A percentile compares a stretch with the other conserved stretches of the same genome.
Evolutionary conservation across 2,797 vertebrate species (phyloP).

Genomic region (Esox lucius): DNA sequence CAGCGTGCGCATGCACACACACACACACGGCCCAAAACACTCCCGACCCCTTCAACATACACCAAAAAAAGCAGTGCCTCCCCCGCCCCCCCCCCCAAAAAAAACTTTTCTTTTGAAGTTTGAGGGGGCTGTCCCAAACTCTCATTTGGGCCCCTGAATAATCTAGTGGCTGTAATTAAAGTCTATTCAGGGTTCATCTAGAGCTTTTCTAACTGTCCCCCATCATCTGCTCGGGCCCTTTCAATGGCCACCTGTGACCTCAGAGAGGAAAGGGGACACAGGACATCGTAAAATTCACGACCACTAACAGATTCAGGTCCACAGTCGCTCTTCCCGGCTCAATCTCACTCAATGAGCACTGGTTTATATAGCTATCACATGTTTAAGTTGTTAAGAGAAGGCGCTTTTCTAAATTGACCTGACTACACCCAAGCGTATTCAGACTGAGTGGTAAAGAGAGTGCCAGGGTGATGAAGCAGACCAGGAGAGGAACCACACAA

Average conservation of each 20-base stretch:
- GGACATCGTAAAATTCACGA: conserved; percentile 76
- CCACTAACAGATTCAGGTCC: conserved; percentile 53
- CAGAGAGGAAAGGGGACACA: conserved; percentile 65
- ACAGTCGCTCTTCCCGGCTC: conserved; percentile 49
- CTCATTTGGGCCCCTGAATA: conserved; percentile 86
- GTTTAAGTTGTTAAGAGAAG: conserved; percentile 60
- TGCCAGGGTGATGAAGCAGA: conserved; percentile 54
- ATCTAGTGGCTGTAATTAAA: conserved; percentile 86
- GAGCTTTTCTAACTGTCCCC: conserved; percentile 68
- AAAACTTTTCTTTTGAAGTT: conserved; percentile 82
- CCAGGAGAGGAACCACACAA: conserved; percentile 23
- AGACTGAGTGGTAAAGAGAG: conserved; percentile 64
- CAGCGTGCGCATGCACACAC: conserved; percentile 29
- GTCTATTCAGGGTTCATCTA: conserved; percentile 66
- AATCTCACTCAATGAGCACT: conserved; percentile 51
- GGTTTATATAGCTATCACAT: conserved; percentile 66
- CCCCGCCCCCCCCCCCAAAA: conserved; percentile 57
- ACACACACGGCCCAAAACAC: conserved; percentile 45
- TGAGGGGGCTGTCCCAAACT: conserved; percentile 75
- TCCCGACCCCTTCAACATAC: conserved; percentile 63
- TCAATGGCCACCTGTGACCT: conserved; percentile 76
- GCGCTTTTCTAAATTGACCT: conserved; percentile 42
- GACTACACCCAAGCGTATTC: conserved; percentile 52
- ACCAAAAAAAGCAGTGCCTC: conserved; percentile 73
- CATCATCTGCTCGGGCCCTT: conserved; percentile 63